Conservation (phyloP, 2,888 invertebrate species). For the Sialis lutaria region DNA sequence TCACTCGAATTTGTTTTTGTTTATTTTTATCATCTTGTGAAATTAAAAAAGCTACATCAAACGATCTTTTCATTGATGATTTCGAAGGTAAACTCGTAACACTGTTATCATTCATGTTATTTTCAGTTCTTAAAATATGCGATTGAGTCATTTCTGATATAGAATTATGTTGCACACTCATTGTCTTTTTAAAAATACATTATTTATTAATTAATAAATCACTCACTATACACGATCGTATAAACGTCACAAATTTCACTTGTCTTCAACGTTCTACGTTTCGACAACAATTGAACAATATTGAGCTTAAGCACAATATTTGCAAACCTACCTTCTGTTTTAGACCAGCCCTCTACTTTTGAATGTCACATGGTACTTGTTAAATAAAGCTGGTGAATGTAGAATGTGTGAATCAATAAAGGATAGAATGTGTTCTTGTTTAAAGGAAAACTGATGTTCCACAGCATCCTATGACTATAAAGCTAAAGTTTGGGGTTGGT, state of each 20-base stretch:
- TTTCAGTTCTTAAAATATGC: neutral
- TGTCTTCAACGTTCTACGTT: constrained; percentile 2
- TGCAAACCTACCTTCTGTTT: constrained; percentile 5
- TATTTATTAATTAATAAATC: neutral
- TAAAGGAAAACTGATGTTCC: neutral
- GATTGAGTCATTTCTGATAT: neutral
- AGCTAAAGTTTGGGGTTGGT: constrained; percentile 17
- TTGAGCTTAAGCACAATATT: constrained; percentile 5
- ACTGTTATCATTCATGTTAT: neutral
- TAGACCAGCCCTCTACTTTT: neutral
- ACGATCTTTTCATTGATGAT: constrained; percentile 53
- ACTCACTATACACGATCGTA: neutral
- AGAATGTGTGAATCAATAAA: neutral
- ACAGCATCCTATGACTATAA: constrained; percentile 1
- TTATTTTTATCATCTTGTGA: constrained; percentile 70
- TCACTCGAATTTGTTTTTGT: constrained; percentile 36
- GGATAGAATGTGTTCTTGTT: neutral
- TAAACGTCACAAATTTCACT: neutral
- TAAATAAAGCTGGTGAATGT: neutral
- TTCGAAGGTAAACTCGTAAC: constrained; percentile 19
- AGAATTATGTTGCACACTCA: constrained; percentile 2
- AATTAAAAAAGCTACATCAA: constrained; percentile 82
- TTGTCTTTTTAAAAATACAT: constrained; percentile 4
- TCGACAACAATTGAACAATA: constrained; percentile 5
- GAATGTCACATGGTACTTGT: neutral